Evolutionary conservation across 2,888 invertebrate genomes (phyloP), one percentile per base, ranked within the genome.

Genomic region (Nymphalis polychloros): DNA sequence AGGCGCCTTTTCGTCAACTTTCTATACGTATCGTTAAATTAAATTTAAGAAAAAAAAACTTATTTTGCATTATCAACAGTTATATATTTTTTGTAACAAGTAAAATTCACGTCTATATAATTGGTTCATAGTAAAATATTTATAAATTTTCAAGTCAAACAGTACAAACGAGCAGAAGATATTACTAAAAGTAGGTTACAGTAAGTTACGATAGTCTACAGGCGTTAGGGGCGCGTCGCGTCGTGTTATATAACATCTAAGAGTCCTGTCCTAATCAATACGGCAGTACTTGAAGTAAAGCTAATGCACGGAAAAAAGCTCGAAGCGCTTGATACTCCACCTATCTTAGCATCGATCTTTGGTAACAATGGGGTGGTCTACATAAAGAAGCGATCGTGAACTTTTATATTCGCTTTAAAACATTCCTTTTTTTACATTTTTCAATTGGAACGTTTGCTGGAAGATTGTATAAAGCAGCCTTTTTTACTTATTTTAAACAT

Each of bases 221-320:
- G 81, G 80, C 81, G 81, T 79, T 65, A 68, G 83, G 83, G 82
- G 80, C 84, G 84, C 81, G 84, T 81, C 82, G 85, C 82, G 78
- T 75, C 79, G 73, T 77, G 81, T 90, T 88, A 89, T 82, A 79
- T 89, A 91, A 91, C 87, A 81, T 83, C 82, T 82, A 88, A 86
- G 85, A 84, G 86, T 87, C 84, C 86, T 84, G 84, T 82, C 84
- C 53, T 86, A 88, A 92, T 92, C 91, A 87, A 92, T 92, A 92
- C 87, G 76, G 76, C 84, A 83, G 83, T 85, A 85, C 86, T 86
- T 84, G 83, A 81, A 84, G 83, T 82, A 83, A 84, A 81, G 86
- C 86, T 85, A 87, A 87, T 82, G 89, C 86, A 88, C 87, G 82
- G 78, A 79, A 79, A 81, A 84, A 84, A 82, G 78, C 81, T 79